Conservation (phyloP, 1,140 invertebrate species). For the Apis mellifera region Amel_HAv3.1 CM009936.2:10406001-10406500, state of each 20-base stretch:
- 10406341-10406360: no score
- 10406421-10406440: no score
- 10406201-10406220: neutral
- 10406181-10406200: neutral
- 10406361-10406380: no score
- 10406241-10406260: neutral
- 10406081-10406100: neutral
- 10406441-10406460: neutral
- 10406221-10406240: conserved; percentile 1
- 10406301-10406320: no score
- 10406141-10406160: neutral
- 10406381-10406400: neutral
- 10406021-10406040: conserved; percentile 2
- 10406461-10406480: neutral
- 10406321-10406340: no score
- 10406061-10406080: neutral
- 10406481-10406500: no score
- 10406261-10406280: neutral
- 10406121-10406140: neutral
- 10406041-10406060: neutral
- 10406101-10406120: neutral
- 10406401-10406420: neutral
- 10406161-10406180: neutral
- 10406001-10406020: neutral
- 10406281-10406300: neutral